Conservation (phyloP, 2,888 invertebrate species). For the Nymphalis c-album region DNA sequence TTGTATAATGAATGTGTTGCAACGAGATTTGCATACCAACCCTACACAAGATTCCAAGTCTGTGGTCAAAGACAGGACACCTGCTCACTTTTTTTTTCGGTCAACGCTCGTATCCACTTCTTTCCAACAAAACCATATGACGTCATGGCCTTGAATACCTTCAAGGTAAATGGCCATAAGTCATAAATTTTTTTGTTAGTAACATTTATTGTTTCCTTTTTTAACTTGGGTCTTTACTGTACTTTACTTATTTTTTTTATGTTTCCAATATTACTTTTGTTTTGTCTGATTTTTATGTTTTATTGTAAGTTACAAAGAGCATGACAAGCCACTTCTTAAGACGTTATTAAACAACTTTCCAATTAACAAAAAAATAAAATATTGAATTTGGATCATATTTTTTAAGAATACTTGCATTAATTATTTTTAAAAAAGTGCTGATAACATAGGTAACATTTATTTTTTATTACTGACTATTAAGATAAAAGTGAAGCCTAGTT, state of each 20-base stretch:
- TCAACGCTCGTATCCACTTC: constrained; percentile 20
- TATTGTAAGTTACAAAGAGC: too few relatives aligned
- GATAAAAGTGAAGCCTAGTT: constrained; percentile 3
- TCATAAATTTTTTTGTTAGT: constrained; percentile 26
- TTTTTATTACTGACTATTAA: neutral
- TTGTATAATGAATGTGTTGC: neutral
- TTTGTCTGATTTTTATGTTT: too few relatives aligned
- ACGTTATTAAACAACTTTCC: too few relatives aligned
- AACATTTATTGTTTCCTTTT: constrained; percentile 11
- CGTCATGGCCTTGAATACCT: constrained; percentile 25
- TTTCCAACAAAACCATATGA: constrained; percentile 23
- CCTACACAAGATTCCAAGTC: constrained; percentile 20
- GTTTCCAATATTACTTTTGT: neutral
- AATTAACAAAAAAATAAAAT: too few relatives aligned
- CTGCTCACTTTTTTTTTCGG: constrained; percentile 22
- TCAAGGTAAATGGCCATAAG: constrained; percentile 31
- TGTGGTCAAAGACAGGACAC: constrained; percentile 20
- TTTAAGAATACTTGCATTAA: too few relatives aligned
- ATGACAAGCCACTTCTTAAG: too few relatives aligned
- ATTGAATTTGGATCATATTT: too few relatives aligned
- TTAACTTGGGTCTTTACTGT: neutral
- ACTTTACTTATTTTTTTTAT: neutral
- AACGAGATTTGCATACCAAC: constrained; percentile 9
- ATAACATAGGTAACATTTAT: neutral
- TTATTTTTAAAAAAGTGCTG: too few relatives aligned